phyloP scores from a whole-genome alignment of 2,797 vertebrate species.

The Hippoglossus hippoglossus region DNA sequence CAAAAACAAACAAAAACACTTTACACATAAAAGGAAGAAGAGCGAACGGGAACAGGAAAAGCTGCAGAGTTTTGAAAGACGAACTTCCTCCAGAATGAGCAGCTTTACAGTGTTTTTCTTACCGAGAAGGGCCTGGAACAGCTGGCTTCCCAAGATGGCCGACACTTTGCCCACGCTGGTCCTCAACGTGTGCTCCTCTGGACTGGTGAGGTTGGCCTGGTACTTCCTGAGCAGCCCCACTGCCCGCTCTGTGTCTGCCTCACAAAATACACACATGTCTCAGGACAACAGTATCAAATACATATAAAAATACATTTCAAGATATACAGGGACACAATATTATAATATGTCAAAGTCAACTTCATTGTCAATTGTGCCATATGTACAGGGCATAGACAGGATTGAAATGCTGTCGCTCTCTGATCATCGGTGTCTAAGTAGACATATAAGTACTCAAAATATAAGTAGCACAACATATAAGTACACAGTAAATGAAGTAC shows the following conservation, averaged over 20 bases:
- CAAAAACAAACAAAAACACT: background rate
- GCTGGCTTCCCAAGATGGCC: conserved; percentile 84
- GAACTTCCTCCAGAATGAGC: conserved; percentile 21
- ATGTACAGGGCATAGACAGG: too few relatives aligned
- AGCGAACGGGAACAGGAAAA: conserved; percentile 24
- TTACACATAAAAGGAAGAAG: background rate
- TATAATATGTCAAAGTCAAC: too few relatives aligned
- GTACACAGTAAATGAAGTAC: too few relatives aligned
- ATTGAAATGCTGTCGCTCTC: too few relatives aligned
- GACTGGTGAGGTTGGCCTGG: conserved; percentile 87
- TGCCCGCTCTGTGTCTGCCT: conserved; percentile 88
- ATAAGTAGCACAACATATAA: too few relatives aligned
- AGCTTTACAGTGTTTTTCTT: conserved; percentile 56
- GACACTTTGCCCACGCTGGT: conserved; percentile 88
- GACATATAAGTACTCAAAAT: too few relatives aligned
- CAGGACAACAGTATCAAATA: conserved; percentile 30
- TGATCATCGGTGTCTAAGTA: too few relatives aligned
- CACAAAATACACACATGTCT: conserved; percentile 50
- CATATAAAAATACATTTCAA: too few relatives aligned
- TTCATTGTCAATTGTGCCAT: background rate
- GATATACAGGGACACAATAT: too few relatives aligned
- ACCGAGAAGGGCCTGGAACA: conserved; percentile 89
- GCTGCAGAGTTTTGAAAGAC: conserved; percentile 24
- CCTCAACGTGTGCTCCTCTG: conserved; percentile 89
- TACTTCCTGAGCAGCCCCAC: conserved; percentile 89